Evolutionary conservation across 2,797 vertebrate genomes (phyloP), one percentile per base, ranked within the genome.

Genomic region (Heliangelus exortis): DNA sequence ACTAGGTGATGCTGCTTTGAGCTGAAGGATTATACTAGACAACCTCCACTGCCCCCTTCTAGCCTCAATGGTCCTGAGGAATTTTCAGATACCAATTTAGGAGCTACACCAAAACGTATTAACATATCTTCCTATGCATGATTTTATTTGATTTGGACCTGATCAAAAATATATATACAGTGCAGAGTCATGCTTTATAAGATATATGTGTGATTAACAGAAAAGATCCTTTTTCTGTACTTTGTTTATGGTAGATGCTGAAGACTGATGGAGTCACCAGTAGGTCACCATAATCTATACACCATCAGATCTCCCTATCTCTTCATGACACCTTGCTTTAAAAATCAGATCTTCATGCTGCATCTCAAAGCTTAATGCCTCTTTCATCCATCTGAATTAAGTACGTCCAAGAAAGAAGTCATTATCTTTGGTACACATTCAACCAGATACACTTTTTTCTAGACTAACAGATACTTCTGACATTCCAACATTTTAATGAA

Each of bases 381-480:
- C 53, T 80, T 87, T 45, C 26, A 87, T 55, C 15, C 54, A 79
- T 36, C 80, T 78, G 66, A 89, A 53, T n/a, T 57, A 94, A 92
- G 51, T 54, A 88, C 12, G 55, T 61, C 73, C 58, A 81, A 58
- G 68, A 77, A 88, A 79, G 53, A 90, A 82, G 57, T 39, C 75
- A 80, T 22, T 22, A 75, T 67, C 71, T 65, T 62, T 54, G 15
- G 4, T 17, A 72, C 13, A 33, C 41, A 71, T 80, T 81, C 61
- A 78, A 74, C 21, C 62, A 84, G 39, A 75, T 51, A n/a, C 21
- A 55, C 69, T 95, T 89, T 95, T 89, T 95, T 78, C 85, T 78
- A 80, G 45, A 58, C 78, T 92, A 91, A 63, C 2, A 48, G 57
- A 84, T n/a, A 55, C 54, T 68, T 81, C 33, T 77, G 82, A 75